phyloP scores from a whole-genome alignment of 2,797 vertebrate genomes.

The Austrolebias charrua region DNA sequence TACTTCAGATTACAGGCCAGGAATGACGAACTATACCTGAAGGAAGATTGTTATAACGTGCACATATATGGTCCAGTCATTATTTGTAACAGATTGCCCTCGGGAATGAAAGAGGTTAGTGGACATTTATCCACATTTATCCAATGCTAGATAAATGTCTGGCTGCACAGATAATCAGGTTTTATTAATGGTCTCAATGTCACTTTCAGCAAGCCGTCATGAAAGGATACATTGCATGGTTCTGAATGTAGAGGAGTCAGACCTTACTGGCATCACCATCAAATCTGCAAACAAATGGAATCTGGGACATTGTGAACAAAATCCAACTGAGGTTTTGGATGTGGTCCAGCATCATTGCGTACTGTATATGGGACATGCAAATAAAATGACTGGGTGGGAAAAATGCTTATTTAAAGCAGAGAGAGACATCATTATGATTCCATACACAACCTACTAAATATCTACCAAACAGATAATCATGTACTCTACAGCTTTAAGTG shows the following conservation, averaged over 20 bases:
- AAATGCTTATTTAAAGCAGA: background rate
- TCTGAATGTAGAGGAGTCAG: slow-evolving; percentile 29
- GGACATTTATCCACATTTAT: slow-evolving; percentile 19
- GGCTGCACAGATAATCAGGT: slow-evolving; percentile 15
- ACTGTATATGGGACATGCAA: slow-evolving; percentile 3
- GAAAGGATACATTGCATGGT: slow-evolving; percentile 33
- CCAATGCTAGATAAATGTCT: slow-evolving; percentile 21
- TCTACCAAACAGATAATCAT: background rate
- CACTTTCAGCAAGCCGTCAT: slow-evolving; percentile 42
- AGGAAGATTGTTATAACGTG: slow-evolving; percentile 15
- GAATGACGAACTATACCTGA: slow-evolving; percentile 29
- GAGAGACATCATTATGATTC: background rate
- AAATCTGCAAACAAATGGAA: slow-evolving; percentile 33
- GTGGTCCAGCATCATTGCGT: slow-evolving; percentile 10
- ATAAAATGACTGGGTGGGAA: background rate
- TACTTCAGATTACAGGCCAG: slow-evolving; percentile 36
- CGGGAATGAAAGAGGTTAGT: slow-evolving; percentile 7
- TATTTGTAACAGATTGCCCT: slow-evolving; percentile 22
- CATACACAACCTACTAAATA: background rate
- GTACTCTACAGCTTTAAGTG: background rate
- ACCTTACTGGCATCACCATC: slow-evolving; percentile 22
- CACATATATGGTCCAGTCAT: slow-evolving; percentile 20
- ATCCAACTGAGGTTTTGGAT: slow-evolving; percentile 28
- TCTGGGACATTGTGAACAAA: slow-evolving; percentile 23
- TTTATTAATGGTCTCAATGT: slow-evolving; percentile 43